Conservation (phyloP, 2,113 vertebrate species). For the Saccopteryx bilineata region DNA sequence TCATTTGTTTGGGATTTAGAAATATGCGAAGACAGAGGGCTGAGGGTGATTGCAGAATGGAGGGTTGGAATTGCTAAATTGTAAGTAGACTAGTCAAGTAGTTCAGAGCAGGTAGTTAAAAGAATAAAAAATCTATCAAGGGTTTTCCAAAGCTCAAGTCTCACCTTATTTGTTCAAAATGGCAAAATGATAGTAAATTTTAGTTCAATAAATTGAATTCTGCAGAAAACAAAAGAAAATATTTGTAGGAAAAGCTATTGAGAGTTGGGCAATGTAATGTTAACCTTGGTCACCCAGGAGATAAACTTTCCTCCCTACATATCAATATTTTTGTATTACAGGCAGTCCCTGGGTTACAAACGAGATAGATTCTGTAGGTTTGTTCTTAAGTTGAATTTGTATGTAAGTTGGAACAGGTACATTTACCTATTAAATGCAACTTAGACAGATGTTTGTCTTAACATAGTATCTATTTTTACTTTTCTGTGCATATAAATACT, state of each 20-base stretch:
- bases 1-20: not conserved
- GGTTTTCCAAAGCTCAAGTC: not conserved
- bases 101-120: not conserved
- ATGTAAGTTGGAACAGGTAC: no score
- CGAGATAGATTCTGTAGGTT: no score
- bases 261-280: not conserved
- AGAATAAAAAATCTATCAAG: not conserved
- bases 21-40: not conserved
- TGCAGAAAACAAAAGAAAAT: not conserved
- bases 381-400: no score
- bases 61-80: not conserved
- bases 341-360: no score
- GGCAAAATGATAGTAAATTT: not conserved
- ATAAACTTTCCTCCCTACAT: not conserved
- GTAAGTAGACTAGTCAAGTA: not conserved
- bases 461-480: no score
- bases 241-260: not conserved
- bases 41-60: not conserved
- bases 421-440: no score
- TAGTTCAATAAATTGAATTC: not conserved
- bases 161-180: not conserved
- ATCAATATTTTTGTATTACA: no score
- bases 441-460: no score
- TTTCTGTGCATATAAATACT: no score
- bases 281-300: not conserved